Conservation (phyloP, 2,113 vertebrate species). For the Guaruba guarouba region DNA sequence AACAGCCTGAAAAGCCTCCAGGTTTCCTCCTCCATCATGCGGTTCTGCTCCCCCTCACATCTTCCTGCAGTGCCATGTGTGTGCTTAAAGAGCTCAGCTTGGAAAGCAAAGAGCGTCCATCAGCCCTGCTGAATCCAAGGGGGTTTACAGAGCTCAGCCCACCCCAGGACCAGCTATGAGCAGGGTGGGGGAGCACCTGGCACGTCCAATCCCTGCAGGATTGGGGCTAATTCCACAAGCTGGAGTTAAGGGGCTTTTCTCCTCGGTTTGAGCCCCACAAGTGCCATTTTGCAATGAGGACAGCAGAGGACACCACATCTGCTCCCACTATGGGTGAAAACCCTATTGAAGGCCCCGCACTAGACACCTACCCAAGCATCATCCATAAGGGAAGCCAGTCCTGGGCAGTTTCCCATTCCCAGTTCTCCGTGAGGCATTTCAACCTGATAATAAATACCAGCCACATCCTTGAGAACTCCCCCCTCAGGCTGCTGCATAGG, state of each 20-base stretch:
- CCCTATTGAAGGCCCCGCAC: accelerated
- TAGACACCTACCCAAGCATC: background rate
- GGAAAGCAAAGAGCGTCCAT: background rate
- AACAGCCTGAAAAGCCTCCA: background rate
- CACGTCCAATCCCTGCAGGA: background rate
- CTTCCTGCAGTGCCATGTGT: background rate
- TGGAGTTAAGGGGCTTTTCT: background rate
- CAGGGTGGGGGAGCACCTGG: background rate
- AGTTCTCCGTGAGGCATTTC: accelerated
- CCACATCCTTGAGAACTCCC: background rate
- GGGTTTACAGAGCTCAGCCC: accelerated
- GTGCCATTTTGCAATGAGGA: background rate
- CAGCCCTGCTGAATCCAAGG: background rate
- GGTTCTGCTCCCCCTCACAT: background rate
- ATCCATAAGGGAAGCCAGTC: accelerated
- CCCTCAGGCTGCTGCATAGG: background rate
- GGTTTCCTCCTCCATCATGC: accelerated
- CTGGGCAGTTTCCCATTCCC: background rate
- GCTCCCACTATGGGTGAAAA: background rate
- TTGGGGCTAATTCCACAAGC: background rate
- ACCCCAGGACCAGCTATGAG: accelerated
- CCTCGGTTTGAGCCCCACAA: background rate
- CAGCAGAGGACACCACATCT: background rate
- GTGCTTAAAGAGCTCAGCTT: background rate
- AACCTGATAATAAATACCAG: background rate